Base-by-base conservation (phyloP, 2,888 invertebrate species). In the Azorinus chamasolen region DNA sequence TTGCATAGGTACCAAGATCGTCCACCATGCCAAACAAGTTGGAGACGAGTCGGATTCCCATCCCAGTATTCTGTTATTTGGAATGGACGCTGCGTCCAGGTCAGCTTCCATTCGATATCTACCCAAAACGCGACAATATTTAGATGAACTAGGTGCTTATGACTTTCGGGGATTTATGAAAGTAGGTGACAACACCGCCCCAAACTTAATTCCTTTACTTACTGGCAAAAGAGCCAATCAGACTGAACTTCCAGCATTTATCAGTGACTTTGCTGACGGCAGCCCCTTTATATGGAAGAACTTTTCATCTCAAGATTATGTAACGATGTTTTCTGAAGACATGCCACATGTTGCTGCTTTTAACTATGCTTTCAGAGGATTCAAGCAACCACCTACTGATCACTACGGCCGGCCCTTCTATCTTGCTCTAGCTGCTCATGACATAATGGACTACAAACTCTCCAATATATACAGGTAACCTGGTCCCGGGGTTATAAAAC, bases 331-430 rank as follows among this genome's bases (percentile, higher is more conserved):
- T 14, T 58, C 64, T 25, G 78, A 78, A 39, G 78, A 78, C 45
- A 46, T 57, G 51, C 69, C 73, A 1, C 22, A 48, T 8, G 27
- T 59, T 45, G 41, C 54, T 14, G 39, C 43, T n/a, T 73, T 73
- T 27, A 63, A 63, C 25, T 57, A 72, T 8, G 50, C 55, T 12
- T 57, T 48, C 22, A 51, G 48, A 18, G 78, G 78, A 8, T 69
- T 72, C 41, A 41, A 37, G 8, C 27, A 51, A 16, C 64, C 51
- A 8, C 69, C 72, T 0, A 73, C 73, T 1, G 61, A 73, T 39
- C 78, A 78, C 37, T 78, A 73, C 46, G 69, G 68, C 61, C 41
- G 78, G 16, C 68, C 72, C 0, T 78, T 73, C 43, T 78, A 69
- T 63, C 27, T 78, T 27, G 62, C 61, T 1, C 43, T 73, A 6